These are phyloP conservation scores for Charaxes varanes DNA, from an alignment of 1,140 invertebrate species.

Conservation along the genomic window DNA sequence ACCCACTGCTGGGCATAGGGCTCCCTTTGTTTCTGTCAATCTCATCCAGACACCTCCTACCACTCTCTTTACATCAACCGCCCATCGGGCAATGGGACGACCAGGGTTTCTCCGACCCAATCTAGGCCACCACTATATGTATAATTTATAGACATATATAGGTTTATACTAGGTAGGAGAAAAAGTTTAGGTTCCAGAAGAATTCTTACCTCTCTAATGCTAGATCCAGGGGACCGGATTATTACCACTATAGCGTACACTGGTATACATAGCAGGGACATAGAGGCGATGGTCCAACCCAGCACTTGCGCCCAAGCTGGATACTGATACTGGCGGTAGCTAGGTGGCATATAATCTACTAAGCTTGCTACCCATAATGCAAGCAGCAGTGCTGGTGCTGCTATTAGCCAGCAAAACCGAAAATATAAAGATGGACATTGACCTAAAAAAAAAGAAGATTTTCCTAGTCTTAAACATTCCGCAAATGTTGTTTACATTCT, in stretches of 20 bases:
- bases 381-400: slow-evolving; percentile 87
- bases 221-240: slow-evolving; percentile 80
- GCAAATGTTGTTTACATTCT: too few species aligned
- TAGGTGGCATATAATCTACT: slow-evolving; percentile 89
- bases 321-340: slow-evolving; percentile 85
- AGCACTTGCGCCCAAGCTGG: slow-evolving; percentile 89
- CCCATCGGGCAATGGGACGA: too few species aligned
- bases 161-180: too few species aligned
- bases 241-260: slow-evolving; percentile 85
- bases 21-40: too few species aligned
- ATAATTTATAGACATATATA: too few species aligned
- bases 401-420: slow-evolving; percentile 88
- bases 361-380: slow-evolving; percentile 91
- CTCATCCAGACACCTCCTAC: too few species aligned
- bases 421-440: slow-evolving; percentile 86
- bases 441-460: slow-evolving; percentile 33
- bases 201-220: slow-evolving; percentile 82
- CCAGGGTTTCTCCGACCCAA: too few species aligned
- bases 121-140: too few species aligned
- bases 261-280: slow-evolving; percentile 91
- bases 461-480: background rate
- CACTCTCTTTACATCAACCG: too few species aligned
- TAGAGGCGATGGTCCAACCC: slow-evolving; percentile 89
- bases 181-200: too few species aligned
- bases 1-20: too few species aligned